These are phyloP conservation scores for Brachionus angularis DNA, from an alignment of 1,140 invertebrate genomes.

Conservation along the genomic window DNA sequence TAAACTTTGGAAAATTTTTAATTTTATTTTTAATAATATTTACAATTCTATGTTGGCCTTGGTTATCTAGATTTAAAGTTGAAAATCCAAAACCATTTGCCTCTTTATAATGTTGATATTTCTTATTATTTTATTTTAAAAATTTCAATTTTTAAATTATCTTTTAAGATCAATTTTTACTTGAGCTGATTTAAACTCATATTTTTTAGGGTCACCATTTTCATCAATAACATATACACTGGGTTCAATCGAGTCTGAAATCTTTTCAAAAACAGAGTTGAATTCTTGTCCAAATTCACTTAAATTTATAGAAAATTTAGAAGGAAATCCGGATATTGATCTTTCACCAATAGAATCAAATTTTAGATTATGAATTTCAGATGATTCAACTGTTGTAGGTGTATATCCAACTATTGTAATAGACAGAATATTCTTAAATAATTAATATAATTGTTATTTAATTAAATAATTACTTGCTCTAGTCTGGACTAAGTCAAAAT, in stretches of 20 bases:
- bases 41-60: conserved; percentile 19
- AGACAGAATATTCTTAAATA: too few relatives aligned
- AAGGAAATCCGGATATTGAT: background rate
- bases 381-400: too few relatives aligned
- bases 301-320: background rate
- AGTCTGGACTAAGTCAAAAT: too few relatives aligned
- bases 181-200: background rate
- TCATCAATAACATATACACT: background rate
- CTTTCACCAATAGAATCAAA: too few relatives aligned
- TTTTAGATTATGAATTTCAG: too few relatives aligned
- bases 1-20: background rate
- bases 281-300: background rate
- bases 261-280: background rate
- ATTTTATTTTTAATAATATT: background rate
- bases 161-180: background rate
- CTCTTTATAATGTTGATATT: background rate
- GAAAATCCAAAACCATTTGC: background rate
- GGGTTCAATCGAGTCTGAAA: background rate
- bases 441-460: too few relatives aligned
- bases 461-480: too few relatives aligned
- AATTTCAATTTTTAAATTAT: background rate
- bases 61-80: conserved; percentile 1
- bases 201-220: background rate
- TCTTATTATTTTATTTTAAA: background rate
- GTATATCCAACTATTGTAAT: too few relatives aligned